These are phyloP conservation scores for Sterna hirundo DNA, from an alignment of 2,113 vertebrate genomes.

Conservation along the genomic window DNA sequence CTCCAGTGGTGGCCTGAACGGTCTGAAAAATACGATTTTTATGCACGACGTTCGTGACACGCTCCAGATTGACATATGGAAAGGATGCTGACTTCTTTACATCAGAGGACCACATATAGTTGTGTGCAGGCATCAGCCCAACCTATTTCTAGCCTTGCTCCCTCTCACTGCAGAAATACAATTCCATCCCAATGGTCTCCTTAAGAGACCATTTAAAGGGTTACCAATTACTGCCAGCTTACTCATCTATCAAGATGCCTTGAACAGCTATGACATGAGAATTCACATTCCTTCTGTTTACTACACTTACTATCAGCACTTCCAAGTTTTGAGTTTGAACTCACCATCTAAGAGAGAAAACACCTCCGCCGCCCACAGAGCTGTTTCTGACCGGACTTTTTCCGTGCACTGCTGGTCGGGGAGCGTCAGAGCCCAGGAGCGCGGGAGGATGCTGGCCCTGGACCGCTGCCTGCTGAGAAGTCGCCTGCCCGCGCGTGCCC, in stretches of 20 bases:
- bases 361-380: neutral
- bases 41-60: neutral
- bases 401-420: neutral
- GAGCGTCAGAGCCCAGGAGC: neutral
- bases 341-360: neutral
- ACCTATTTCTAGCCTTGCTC: neutral
- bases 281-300: neutral
- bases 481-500: neutral
- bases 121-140: neutral
- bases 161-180: neutral
- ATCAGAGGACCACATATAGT: neutral
- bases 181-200: neutral
- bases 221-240: neutral
- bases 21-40: neutral
- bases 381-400: neutral
- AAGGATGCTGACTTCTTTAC: neutral
- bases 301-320: neutral
- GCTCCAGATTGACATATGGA: neutral
- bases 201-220: neutral
- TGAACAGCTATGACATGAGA: neutral
- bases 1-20: neutral
- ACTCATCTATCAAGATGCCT: neutral
- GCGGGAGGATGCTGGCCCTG: neutral
- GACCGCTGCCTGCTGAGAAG: neutral
- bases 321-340: neutral